These are phyloP conservation scores for Drosophila cognata DNA, from an alignment of 2,888 invertebrate genomes.

Conservation along the genomic window DNA sequence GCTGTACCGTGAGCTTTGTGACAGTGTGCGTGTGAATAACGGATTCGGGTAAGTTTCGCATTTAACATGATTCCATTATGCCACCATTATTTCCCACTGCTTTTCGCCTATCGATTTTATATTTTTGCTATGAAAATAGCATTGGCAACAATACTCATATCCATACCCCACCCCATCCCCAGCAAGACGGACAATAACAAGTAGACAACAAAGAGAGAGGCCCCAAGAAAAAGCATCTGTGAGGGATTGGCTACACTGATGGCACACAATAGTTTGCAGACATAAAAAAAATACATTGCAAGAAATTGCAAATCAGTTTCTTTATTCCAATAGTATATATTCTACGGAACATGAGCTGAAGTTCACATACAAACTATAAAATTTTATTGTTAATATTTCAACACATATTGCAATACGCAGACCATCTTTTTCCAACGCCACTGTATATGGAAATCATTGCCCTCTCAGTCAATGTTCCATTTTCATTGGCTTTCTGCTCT, in stretches of 20 bases:
- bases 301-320: neutral
- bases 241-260: conserved; percentile 43
- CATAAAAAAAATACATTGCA: neutral
- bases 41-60: conserved; percentile 37
- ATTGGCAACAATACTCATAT: conserved; percentile 34
- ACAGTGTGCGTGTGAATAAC: conserved; percentile 11
- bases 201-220: conserved; percentile 64
- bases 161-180: neutral
- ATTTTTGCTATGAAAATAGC: conserved; percentile 37
- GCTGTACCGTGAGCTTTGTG: neutral
- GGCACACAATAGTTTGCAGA: conserved; percentile 3
- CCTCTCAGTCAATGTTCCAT: conserved; percentile 35
- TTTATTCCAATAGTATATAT: neutral
- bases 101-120: conserved; percentile 61
- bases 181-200: conserved; percentile 36
- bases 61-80: neutral
- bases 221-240: conserved; percentile 50
- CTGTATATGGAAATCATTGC: conserved; percentile 35
- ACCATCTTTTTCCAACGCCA: neutral
- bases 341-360: neutral
- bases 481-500: conserved; percentile 29
- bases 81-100: conserved; percentile 13
- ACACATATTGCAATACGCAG: neutral
- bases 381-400: neutral
- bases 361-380: neutral